Base-by-base conservation (phyloP, 2,888 invertebrate genomes). In the Himalopsyche anomala region DNA sequence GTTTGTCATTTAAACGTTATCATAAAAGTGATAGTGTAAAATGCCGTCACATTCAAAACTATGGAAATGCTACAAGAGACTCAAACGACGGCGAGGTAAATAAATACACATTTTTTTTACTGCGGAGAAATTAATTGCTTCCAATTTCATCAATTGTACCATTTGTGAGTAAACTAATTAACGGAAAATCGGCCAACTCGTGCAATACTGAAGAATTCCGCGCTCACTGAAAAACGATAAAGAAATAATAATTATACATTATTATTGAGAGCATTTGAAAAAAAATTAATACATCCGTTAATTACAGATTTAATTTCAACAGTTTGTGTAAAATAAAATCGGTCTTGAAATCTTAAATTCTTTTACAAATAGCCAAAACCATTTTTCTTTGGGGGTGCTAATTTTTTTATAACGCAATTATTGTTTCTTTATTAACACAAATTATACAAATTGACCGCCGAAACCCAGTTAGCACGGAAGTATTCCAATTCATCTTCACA, bases 61-160 rank as follows among this genome's bases (percentile, higher is more conserved):
- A 80, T 84, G 80, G 80, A 80, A 79, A 4, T 84, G 84, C 56
- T 84, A 80, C 45, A 80, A 84, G 54, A 80, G 56, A 42, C 80
- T 84, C 11, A 84, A 84, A 51, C 42, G n/a, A 81, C 54, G 55
- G 2, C 55, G 56, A 84, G 84, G 84, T 84, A 56, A 84, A 74
- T 45, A 56, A 11, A n/a, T 19, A 28, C 28, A 28, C 28, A 28
- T 28, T 54, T 62, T 56, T n/a, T 62, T 82, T 55, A 55, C 56
- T 12, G 15, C 38, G 36, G 56, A 12, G 36, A 40, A 19, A 62
- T 62, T 62, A 28, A 62, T 62, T n/a, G 19, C 62, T 8, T 19
- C 28, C 19, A 28, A 62, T 62, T 19, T 28, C 62, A 51, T n/a
- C 62, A 62, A n/a, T 19, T 62, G 62, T 56, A 19, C 4, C 62